These are phyloP conservation scores for Podarcis muralis DNA, from an alignment of 2,113 vertebrate genomes.

Conservation along the genomic window DNA sequence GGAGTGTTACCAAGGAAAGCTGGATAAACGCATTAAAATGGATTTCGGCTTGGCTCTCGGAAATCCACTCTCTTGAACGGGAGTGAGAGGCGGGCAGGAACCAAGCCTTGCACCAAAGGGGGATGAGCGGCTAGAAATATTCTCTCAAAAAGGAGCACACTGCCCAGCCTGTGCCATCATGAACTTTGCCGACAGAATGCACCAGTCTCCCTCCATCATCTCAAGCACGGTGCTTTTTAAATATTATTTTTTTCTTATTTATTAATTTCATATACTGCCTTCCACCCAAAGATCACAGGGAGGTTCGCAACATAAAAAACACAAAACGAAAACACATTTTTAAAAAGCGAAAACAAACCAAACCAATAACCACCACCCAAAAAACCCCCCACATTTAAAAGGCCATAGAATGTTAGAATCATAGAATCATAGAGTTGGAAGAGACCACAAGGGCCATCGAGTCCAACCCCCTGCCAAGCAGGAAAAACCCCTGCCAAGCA, in stretches of 20 bases:
- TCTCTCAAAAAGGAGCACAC: no score
- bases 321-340: not conserved
- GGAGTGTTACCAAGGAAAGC: constrained; percentile 53
- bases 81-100: constrained; percentile 21
- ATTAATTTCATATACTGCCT: not conserved
- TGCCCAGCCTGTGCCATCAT: no score
- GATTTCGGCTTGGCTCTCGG: constrained; percentile 50
- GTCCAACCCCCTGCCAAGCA: no score
- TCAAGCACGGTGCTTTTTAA: no score
- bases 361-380: no score
- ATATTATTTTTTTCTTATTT: not conserved
- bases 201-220: no score
- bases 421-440: no score
- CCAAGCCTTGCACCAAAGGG: constrained; percentile 9
- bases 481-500: no score
- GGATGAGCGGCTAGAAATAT: not conserved
- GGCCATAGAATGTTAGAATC: no score
- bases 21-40: constrained; percentile 67
- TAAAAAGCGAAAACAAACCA: not conserved
- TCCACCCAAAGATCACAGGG: not conserved
- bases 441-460: no score
- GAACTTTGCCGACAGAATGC: no score
- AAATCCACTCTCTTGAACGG: constrained; percentile 49
- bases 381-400: no score
- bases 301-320: not conserved